Evolutionary conservation across 1,140 invertebrate genomes (phyloP), one percentile per base, ranked within the genome.

Genomic region (Tigriopus japonicus): DNA sequence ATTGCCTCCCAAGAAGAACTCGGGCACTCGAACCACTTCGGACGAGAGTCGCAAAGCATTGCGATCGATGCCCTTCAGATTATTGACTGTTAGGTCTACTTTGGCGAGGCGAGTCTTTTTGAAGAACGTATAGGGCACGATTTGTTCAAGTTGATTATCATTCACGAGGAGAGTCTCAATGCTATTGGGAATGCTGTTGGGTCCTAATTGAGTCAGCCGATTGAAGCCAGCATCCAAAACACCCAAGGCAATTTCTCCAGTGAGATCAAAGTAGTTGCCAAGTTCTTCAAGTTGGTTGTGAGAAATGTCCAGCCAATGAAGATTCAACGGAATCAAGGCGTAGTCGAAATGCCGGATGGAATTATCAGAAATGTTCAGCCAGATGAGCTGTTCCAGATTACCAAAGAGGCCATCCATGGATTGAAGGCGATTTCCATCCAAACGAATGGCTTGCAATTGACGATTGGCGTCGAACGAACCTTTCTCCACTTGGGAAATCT

Each of bases 351-450:
- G 87, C 51, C 86, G 81, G 67, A 92, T 74, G 67, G 76, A 76
- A 75, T 92, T 91, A 72, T 87, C 84, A 0, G 86, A 88, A n/a
- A 90, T 75, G 71, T 92, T 91, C 42, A 92, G 72, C 81, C 87
- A 84, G 65, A 89, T 71, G 28, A 92, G 74, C 63, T 81, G 85
- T 0, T 83, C 77, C 9, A 91, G 72, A 13, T 83, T 83, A 23
- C 83, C 80, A 68, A 91, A 88, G 3, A 88, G 81, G 0, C 85
- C 86, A 70, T 88, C 86, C 42, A 92, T 84, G 65, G 89, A 85
- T 9, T 83, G 81, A 21, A 92, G 74, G 66, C 83, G 85, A 69
- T 91, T 92, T 12, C 83, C 83, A 68, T 92, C 87, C 59, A 91
- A 72, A 15, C 87, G 75, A 52, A 92, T 85, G 1, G 86, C 86